Evolutionary conservation across 2,888 invertebrate genomes (phyloP).

Genomic region (Notodonta ziczac): DNA sequence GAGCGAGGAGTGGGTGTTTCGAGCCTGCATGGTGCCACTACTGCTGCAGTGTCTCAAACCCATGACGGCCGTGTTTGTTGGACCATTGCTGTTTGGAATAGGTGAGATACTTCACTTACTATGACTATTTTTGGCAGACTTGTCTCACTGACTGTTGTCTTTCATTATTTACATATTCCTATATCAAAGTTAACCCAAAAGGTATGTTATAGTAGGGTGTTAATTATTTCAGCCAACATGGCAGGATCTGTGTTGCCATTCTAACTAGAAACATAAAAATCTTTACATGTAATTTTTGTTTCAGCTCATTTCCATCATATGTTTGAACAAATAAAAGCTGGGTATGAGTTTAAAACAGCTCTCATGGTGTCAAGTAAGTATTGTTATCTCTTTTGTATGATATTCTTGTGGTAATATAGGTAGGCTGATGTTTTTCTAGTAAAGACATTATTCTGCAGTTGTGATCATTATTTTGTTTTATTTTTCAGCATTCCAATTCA

Average conservation of each 20-base stretch:
- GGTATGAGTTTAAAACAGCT: slow-evolving; percentile 88
- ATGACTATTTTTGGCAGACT: no score
- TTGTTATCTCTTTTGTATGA: slow-evolving; percentile 4
- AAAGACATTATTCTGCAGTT: no score
- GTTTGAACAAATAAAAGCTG: slow-evolving; percentile 90
- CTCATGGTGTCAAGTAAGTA: slow-evolving; percentile 89
- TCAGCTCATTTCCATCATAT: slow-evolving; percentile 97
- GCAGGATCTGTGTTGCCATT: no score
- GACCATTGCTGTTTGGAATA: slow-evolving; percentile 96
- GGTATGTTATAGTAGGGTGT: no score
- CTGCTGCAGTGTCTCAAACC: slow-evolving; percentile 92
- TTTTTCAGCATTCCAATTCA: slow-evolving; percentile 92
- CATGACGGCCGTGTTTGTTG: slow-evolving; percentile 90
- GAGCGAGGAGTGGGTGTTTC: slow-evolving; percentile 97
- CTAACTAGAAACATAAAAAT: no score
- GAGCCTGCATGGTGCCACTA: slow-evolving; percentile 97
- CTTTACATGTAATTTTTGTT: slow-evolving; percentile 41
- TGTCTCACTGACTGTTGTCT: no score
- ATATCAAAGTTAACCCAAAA: no score
- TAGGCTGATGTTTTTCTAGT: no score
- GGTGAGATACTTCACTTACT: slow-evolving; percentile 75
- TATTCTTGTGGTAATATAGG: no score
- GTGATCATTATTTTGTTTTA: slow-evolving; percentile 20
- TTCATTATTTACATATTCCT: no score
- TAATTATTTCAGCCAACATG: no score